Evolutionary conservation across 2,888 invertebrate genomes (phyloP), one percentile per base, ranked within the genome.

Genomic region (Cryptus viduatorius): DNA sequence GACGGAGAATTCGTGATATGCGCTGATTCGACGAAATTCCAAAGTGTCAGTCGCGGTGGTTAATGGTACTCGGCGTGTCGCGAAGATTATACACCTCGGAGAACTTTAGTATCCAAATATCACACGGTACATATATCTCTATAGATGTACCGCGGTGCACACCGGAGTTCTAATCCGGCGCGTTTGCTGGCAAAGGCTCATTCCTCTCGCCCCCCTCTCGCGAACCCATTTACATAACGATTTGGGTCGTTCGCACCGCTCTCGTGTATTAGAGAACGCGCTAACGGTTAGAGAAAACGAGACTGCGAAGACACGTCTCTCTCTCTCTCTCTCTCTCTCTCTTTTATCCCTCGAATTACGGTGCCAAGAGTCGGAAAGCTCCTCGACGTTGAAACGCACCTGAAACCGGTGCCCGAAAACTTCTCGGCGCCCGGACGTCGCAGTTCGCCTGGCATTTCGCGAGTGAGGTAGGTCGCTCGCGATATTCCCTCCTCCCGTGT

Each of bases 151-250:
- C 14, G 42, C 37, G 37, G 3, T 31, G 48, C 31, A 19, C 16
- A 29, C 75, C 64, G 16, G 44, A 71, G 79, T 87, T 87, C 78
- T 83, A 87, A 86, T 85, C 85, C 80, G 80, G 85, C 78, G 69
- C 59, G 68, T 37, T 79, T 78, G 75, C 79, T 65, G 79, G 69
- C 84, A 69, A 69, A 64, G 67, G 16, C 78, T 83, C 87, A 87
- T 89, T 89, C 89, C 90, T 89, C 24, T 24, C 24, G 75, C 80
- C 82, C 82, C 79, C 83, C 77, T 29, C 24, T 24, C 85, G 83
- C 56, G 79, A 65, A 59, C 69, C 81, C 85, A 88, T 91, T 91
- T 91, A 89, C 88, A 90, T 90, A 91, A 90, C 90, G 86, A 91
- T 91, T 89, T 90, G 87, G 91, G 90, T 91, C 90, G 90, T 89